Evolutionary conservation across 1,140 invertebrate species (phyloP).

Genomic region (Charaxes varanes): DNA sequence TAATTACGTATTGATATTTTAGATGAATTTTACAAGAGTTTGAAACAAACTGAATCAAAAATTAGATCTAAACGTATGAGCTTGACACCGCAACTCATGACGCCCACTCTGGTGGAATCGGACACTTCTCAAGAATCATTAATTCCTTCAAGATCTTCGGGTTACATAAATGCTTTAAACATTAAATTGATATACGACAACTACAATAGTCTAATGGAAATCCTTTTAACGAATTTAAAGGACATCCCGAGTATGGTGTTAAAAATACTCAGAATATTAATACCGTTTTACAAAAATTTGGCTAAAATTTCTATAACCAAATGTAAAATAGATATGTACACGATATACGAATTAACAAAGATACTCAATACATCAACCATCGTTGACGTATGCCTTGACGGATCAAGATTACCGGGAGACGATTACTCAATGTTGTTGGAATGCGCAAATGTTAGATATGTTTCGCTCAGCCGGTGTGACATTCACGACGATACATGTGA

Average conservation of each 20-base stretch:
- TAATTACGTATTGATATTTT: no score
- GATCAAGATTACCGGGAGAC: conserved; percentile 18
- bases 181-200: conserved; percentile 27
- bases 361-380: conserved; percentile 27
- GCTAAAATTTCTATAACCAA: conserved; percentile 28
- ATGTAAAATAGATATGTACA: conserved; percentile 25
- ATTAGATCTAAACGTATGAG: conserved; percentile 12
- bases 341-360: conserved; percentile 34
- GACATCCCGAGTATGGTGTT: conserved; percentile 26
- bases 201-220: conserved; percentile 29
- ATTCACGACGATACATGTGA: conserved; percentile 35
- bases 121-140: neutral
- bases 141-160: neutral
- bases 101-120: neutral
- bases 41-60: conserved; percentile 17
- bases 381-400: conserved; percentile 36
- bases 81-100: conserved; percentile 5
- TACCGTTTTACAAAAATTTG: conserved; percentile 27
- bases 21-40: conserved; percentile 22
- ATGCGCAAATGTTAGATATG: conserved; percentile 16
- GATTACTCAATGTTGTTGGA: conserved; percentile 32
- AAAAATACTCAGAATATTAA: conserved; percentile 26
- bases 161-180: conserved; percentile 5
- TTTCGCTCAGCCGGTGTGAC: conserved; percentile 37
- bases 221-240: conserved; percentile 21